Evolutionary conservation across 2,797 vertebrate genomes (phyloP).

Genomic region (Sebastes steindachneri): DNA sequence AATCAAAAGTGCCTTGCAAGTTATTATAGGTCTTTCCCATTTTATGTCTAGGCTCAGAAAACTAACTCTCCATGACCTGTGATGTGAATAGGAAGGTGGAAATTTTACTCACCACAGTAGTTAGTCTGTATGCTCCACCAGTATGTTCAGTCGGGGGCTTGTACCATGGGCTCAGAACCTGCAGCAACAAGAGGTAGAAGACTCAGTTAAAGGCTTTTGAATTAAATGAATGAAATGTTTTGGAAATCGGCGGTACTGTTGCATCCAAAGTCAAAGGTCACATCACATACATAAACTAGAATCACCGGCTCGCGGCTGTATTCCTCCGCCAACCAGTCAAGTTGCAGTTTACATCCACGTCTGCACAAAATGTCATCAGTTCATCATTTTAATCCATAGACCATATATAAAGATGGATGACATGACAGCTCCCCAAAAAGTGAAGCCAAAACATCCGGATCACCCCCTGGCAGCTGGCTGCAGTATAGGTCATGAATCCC

Average conservation of each 20-base stretch:
- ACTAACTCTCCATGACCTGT: not conserved
- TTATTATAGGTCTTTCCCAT: no score
- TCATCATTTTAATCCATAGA: no score
- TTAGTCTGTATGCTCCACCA: conserved; percentile 64
- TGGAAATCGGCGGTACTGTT: not conserved
- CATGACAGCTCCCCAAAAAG: no score
- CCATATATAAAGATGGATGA: no score
- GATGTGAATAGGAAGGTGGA: not conserved
- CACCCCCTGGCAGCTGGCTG: no score
- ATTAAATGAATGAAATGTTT: not conserved
- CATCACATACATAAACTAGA: not conserved
- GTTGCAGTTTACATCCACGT: no score
- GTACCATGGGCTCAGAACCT: conserved; percentile 63
- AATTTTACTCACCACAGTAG: conserved; percentile 69
- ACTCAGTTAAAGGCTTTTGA: not conserved
- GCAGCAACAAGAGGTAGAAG: conserved; percentile 17
- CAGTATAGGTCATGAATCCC: no score
- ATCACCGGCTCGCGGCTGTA: not conserved
- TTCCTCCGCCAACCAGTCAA: no score
- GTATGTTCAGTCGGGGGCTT: conserved; percentile 54
- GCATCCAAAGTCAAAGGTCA: not conserved
- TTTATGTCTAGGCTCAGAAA: not conserved
- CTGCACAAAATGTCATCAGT: no score
- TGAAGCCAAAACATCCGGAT: no score
- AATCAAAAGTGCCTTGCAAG: no score